Evolutionary conservation across 2,888 invertebrate genomes (phyloP).

Genomic region (Drosophila birchii): DNA sequence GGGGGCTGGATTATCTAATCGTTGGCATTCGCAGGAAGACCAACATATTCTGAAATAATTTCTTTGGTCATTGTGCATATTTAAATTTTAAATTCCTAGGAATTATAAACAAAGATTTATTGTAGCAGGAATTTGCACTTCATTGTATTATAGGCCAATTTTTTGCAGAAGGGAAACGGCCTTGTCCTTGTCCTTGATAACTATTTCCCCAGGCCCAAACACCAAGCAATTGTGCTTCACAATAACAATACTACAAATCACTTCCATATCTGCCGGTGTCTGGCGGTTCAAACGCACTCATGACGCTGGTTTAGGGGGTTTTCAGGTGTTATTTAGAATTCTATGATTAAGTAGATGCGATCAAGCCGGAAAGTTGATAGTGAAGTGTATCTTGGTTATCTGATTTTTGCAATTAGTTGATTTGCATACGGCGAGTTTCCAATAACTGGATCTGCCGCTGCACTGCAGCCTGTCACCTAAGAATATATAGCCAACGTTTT

Average conservation of each 20-base stretch:
- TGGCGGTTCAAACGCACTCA: not conserved
- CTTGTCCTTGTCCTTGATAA: constrained; percentile 21
- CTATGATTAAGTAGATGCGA: constrained; percentile 13
- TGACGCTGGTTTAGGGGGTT: not conserved
- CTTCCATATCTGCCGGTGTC: constrained; percentile 18
- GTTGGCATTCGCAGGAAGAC: not conserved
- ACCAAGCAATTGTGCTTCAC: no score
- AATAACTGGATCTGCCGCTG: constrained; percentile 10
- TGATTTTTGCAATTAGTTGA: constrained; percentile 7
- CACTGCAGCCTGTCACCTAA: constrained; percentile 8
- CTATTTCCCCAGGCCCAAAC: not conserved
- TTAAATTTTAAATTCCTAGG: not conserved
- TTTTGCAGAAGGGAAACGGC: not conserved
- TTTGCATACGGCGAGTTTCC: not conserved
- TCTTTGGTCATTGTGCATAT: not conserved
- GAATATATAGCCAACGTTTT: constrained; percentile 5
- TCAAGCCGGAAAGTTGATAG: constrained; percentile 17
- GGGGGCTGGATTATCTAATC: constrained; percentile 33
- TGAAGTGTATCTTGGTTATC: constrained; percentile 14
- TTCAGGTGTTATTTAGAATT: constrained; percentile 8
- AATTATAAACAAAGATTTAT: not conserved
- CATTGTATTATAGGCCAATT: not conserved
- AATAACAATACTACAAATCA: constrained; percentile 8
- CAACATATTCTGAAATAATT: not conserved
- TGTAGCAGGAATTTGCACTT: no score